Base-by-base conservation (phyloP, 2,888 invertebrate species). In the Acleris emargana region DNA sequence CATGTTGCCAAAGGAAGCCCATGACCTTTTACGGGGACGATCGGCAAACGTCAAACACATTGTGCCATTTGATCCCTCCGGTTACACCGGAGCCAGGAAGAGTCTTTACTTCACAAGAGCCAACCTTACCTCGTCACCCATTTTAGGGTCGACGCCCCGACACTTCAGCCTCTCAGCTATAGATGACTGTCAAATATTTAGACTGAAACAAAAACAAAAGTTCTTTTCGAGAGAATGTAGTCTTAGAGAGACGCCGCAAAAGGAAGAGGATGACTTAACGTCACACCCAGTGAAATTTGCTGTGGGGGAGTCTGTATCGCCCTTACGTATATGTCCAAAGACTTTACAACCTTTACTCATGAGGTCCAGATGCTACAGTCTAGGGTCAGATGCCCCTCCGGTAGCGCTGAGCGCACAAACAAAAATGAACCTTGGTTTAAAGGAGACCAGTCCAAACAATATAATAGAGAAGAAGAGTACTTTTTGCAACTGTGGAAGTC, bases 1-100 rank as follows among this genome's bases (percentile, higher is more conserved):
- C 86, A 95, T 98, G 94, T 85, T 98, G 59, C 97, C 97, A 0
- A 96, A 96, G 79, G 98, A 98, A 90, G 97, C 97, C 0, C 96
- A 96, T 77, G 95, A 95, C 72, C 93, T 96, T 43, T 86, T 96
- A 1, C 89, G 96, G 1, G 96, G 96, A 20, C 94, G 95, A 75
- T 96, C 96, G 49, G 95, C 94, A 63, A 96, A 96, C 77, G 96
- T 96, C 9, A 96, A 96, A 86, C 96, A 96, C 67, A 94, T 94
- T 71, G 95, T 96, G 71, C 96, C 96, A 64, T 96, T 96, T 78
- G 95, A 95, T 80, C 96, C 96, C 0, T 89, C 93, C 47, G 92
- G 93, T 47, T 94, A 93, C 71, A 88, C 91, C 0, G 91, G 91
- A 58, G 93, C 92, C n/a, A 88, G 93, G 72, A 93, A 91, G 72